phyloP scores from a whole-genome alignment of 2,888 invertebrate species.

The Tryphoninae sp. region DNA sequence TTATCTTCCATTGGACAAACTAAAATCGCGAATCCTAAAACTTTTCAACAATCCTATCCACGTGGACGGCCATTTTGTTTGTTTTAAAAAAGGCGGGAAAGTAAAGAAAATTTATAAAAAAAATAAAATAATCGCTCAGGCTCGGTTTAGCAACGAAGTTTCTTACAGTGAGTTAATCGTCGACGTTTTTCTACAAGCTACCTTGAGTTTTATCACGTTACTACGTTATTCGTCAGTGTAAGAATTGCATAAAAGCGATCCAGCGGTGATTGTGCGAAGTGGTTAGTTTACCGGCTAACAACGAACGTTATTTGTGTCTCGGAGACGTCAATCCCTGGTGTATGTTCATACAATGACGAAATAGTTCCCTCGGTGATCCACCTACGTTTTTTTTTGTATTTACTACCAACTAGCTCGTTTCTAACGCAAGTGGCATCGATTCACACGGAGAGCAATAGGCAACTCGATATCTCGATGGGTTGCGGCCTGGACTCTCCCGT shows the following conservation, averaged over 20 bases:
- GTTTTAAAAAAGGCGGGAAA: neutral
- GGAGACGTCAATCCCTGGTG: too few relatives aligned
- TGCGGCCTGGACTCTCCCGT: constrained; percentile 26
- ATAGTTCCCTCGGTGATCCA: neutral
- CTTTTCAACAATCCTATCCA: neutral
- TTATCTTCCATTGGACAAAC: too few relatives aligned
- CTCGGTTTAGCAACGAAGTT: neutral
- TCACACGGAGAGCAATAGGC: constrained; percentile 6
- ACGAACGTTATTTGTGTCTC: constrained; percentile 15
- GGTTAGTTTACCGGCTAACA: constrained; percentile 31
- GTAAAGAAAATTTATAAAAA: neutral
- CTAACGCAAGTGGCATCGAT: neutral
- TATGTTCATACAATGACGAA: neutral
- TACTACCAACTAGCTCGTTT: neutral
- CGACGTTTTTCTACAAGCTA: neutral
- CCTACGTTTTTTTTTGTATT: neutral
- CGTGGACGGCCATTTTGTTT: neutral
- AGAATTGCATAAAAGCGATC: neutral
- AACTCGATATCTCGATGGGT: constrained; percentile 44
- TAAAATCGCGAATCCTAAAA: too few relatives aligned
- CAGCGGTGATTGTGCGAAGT: neutral
- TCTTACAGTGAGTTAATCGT: neutral
- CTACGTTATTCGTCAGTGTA: neutral
- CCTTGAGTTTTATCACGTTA: neutral
- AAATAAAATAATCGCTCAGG: neutral